Evolutionary conservation across 2,113 vertebrate species (phyloP), one percentile per base, ranked within the genome.

Genomic region (Synodontis membranacea): DNA sequence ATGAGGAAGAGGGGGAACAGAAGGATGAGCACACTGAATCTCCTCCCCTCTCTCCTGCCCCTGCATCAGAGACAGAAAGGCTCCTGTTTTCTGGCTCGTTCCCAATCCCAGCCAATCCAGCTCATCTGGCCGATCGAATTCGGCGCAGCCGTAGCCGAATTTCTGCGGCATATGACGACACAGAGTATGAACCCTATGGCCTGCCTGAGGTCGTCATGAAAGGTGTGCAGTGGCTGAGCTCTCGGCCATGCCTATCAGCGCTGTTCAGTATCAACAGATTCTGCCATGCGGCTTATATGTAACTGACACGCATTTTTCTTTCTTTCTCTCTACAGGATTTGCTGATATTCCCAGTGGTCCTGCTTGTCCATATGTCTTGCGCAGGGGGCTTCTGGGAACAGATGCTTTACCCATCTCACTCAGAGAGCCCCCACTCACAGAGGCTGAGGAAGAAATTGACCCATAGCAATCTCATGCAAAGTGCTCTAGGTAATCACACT

Each of bases 161-260:
- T 88, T 96, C 95, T 0, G 95, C 93, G 0, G 96, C 96, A 2
- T 95, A 94, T 79, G 95, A 96, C 28, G 94, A 96, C 88, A 96
- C 95, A 0, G 95, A 95, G 86, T 96, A 96, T 15, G 94, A 96
- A 84, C 96, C 95, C 3, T 96, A 95, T 1, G 96, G 96, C 23
- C 92, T 96, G 82, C 96, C 95, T 0, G 96, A 96, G 82, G 96
- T 95, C 0, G 95, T 96, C 87, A 95, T 95, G 95, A 96, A 95
- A 91, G 96, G 96, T 95, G 88, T 66, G 74, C 85, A 52, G 12
- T 5, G 9, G 17, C 7, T 66, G 19, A 62, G 42, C 62, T 70
- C n/a, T 50, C 9, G 54, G 50, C 1, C 48, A 25, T 31, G 8
- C 66, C 6, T 34, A 2, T 54, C 56, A 19, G 82, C 6, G 0